Evolutionary conservation across 2,113 vertebrate species (phyloP).

Genomic region (Columbina picui): DNA sequence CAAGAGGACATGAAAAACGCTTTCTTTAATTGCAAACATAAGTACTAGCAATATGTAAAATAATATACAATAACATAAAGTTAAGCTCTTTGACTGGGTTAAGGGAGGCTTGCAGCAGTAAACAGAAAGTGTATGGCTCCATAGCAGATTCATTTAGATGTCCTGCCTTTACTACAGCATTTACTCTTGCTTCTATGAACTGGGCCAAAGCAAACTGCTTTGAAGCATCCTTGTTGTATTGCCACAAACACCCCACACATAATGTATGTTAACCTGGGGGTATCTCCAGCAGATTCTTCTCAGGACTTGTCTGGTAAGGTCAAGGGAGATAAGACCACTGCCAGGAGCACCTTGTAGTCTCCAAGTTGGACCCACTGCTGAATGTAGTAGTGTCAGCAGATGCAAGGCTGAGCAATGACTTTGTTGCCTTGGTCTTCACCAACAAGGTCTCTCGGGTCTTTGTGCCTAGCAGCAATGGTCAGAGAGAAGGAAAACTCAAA

Average conservation of each 20-base stretch:
- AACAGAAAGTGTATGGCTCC: background rate
- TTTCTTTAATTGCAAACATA: background rate
- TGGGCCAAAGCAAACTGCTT: background rate
- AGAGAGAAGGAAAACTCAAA: background rate
- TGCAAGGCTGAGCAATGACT: background rate
- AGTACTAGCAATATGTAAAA: background rate
- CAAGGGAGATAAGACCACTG: background rate
- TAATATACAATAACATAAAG: background rate
- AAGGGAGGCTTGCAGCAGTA: background rate
- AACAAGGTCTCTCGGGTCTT: background rate
- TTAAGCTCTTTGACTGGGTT: background rate
- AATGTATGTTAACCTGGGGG: background rate
- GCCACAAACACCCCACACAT: background rate
- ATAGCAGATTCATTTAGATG: background rate
- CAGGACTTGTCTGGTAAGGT: background rate
- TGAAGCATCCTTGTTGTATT: background rate
- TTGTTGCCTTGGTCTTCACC: background rate
- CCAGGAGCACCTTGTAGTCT: background rate
- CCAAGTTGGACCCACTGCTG: background rate
- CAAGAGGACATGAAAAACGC: background rate
- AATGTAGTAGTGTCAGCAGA: background rate
- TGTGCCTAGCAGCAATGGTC: background rate
- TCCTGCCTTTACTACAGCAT: background rate
- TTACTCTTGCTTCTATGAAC: background rate
- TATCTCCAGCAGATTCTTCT: background rate